Base-by-base conservation (phyloP, 2,113 vertebrate species). In the Telmatochromis brichardi region DNA sequence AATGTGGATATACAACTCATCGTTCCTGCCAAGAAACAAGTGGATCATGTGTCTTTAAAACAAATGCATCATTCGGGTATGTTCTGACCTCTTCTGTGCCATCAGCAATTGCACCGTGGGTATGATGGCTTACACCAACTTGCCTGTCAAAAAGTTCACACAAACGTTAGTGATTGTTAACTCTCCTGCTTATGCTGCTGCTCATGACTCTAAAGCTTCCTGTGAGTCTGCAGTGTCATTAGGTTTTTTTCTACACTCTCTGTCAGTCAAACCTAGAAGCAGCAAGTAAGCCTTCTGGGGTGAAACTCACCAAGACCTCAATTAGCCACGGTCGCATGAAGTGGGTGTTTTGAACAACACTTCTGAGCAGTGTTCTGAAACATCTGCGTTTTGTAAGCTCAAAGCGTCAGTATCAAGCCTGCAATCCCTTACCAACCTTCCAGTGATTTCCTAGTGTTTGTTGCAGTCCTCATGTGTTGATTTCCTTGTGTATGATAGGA, bases 261-360 rank as follows among this genome's bases (percentile, higher is more conserved):
- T 42, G 37, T 42, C 68, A 45, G 13, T 45, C 40, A 73, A 73
- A 73, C 21, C 68, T 73, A 2, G 37, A 45, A 26, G 65, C 65
- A 26, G 37, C 19, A 42, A 0, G 13, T 71, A 71, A 26, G 21
- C 68, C 40, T 45, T 45, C 68, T 45, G 13, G 21, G 37, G 37
- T 45, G 68, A 73, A 73, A 45, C 13, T 26, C 68, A 5, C 21
- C 68, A 17, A 73, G 21, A 73, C 68, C 68, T 73, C 68, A 73
- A 73, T 73, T 73, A 73, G 68, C 37, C 21, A 26, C 3, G 21
- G 37, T 45, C 21, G 8, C 40, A 26, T 45, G 40, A 73, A 45
- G 13, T 73, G 68, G 40, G 0, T 73, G 68, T 45, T 45, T 45
- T 73, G 40, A 73, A 45, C 37, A 2, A 45, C 68, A 73, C 68